Base-by-base conservation (phyloP, 1,140 invertebrate species). In the Anagrus nilaparvatae region DNA sequence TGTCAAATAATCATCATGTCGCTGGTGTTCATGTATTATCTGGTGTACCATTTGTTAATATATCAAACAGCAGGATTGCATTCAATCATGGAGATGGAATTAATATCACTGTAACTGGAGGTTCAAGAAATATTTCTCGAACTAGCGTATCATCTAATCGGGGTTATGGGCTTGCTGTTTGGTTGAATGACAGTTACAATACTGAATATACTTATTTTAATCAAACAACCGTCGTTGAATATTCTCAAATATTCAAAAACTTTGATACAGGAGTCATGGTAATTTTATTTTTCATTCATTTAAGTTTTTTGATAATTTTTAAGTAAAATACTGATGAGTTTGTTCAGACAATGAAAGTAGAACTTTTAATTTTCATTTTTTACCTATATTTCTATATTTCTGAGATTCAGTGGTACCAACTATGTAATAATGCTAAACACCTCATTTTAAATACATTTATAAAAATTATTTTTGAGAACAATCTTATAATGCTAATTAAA, bases 11-110 rank as follows among this genome's bases (percentile, higher is more conserved):
- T 56, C 81, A 82, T 46, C 84, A 93, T 55, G 76, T 88, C 7
- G 87, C 87, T 6, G 93, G 92, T 3, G 70, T 96, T 6, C 86
- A 94, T 54, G 76, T 97, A 4, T 68, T 79, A 0, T 80, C 73
- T 46, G 93, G 93, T 1, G 85, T 81, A 1, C 87, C 88, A n/a
- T 85, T 94, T 56, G 77, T 98, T 0, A 92, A 97, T 54, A 75
- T 99, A 3, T 95, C 92, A 5, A 78, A 82, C 48, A 90, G 86
- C 45, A 75, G 82, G 53, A 85, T 99, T 27, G 81, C 78, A 1
- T 84, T 90, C 50, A 99, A 99, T 61, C 77, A 82, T 54, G 95
- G 92, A 0, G 93, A 95, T 49, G 85, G 87, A 3, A 70, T 89
- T 4, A 94, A 95, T 53, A 82, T 97, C 4, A 94, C 91, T 0